Conservation (phyloP, 2,113 vertebrate genomes). For the Bufo gargarizans region DNA sequence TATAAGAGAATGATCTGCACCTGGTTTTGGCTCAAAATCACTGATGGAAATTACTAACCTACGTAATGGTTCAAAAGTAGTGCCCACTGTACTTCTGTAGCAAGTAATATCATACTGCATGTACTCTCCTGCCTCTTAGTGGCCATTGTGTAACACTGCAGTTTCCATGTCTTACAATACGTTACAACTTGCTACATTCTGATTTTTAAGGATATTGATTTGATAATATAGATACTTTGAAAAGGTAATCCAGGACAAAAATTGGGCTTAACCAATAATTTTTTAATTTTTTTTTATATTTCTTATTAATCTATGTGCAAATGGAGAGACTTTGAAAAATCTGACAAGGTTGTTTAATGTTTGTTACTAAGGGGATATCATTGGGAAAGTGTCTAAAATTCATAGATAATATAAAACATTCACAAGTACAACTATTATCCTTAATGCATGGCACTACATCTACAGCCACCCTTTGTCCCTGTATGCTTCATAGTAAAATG, state of each 20-base stretch:
- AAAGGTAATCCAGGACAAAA: background rate
- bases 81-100: background rate
- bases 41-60: too few relatives aligned
- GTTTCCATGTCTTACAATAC: background rate
- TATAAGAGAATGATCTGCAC: too few relatives aligned
- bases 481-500: background rate
- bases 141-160: background rate
- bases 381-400: too few relatives aligned
- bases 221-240: background rate
- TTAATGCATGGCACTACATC: background rate
- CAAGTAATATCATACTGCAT: background rate
- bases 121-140: background rate
- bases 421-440: background rate
- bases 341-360: background rate
- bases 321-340: background rate
- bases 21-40: too few relatives aligned
- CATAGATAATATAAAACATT: too few relatives aligned
- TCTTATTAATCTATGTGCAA: too few relatives aligned
- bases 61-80: too few relatives aligned
- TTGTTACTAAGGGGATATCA: too few relatives aligned
- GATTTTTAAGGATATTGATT: background rate
- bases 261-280: too few relatives aligned
- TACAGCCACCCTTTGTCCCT: background rate
- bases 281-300: too few relatives aligned
- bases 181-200: background rate